Conservation (phyloP, 2,797 vertebrate species). For the Bradypus variegatus region DNA sequence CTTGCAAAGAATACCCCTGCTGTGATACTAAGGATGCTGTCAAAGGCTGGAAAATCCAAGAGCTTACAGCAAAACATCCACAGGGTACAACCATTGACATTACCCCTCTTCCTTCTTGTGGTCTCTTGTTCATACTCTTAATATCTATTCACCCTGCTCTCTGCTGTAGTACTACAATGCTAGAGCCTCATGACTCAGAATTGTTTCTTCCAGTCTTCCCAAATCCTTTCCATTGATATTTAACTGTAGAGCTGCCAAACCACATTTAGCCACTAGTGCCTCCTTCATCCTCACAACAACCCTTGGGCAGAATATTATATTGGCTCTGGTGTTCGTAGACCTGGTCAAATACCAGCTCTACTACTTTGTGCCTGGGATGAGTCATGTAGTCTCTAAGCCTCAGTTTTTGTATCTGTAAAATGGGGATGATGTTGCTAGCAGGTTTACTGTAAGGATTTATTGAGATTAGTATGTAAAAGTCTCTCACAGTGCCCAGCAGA, state of each 20-base stretch:
- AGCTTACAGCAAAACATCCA: not conserved
- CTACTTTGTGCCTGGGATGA: not conserved
- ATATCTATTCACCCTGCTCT: not conserved
- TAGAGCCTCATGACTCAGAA: not conserved
- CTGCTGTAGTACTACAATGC: not conserved
- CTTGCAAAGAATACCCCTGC: not conserved
- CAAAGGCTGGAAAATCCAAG: not conserved
- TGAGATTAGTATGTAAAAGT: too few relatives aligned
- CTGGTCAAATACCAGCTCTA: not conserved
- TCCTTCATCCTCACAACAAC: not conserved
- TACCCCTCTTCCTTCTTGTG: constrained; percentile 9
- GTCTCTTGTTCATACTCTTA: not conserved
- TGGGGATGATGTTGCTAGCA: not conserved
- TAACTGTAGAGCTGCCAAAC: not conserved
- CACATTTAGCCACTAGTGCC: not conserved
- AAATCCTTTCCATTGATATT: not conserved
- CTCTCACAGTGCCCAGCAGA: not conserved
- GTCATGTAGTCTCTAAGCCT: not conserved
- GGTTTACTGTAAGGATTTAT: not conserved
- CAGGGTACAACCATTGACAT: not conserved
- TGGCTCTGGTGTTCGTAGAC: not conserved
- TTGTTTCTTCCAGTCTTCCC: not conserved
- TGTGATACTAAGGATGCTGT: not conserved
- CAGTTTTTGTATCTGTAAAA: not conserved
- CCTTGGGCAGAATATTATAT: not conserved